Conservation (phyloP, 1,140 invertebrate genomes). For the Drosophila murphyi region DNA sequence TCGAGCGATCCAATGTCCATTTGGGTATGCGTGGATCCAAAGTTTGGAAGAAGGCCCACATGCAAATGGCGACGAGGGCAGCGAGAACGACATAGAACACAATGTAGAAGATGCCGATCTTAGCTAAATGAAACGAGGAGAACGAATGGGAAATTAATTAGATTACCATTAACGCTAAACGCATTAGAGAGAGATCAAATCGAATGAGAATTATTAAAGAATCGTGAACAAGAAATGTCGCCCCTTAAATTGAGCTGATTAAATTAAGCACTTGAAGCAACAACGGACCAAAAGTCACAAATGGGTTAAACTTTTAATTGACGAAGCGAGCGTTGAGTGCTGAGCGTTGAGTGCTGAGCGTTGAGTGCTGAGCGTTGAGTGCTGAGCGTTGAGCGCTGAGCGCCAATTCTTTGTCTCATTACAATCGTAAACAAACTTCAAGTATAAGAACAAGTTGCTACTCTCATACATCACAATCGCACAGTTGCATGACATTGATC, state of each 20-base stretch:
- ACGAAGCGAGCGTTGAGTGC: slow-evolving; percentile 2
- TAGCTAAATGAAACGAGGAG: slow-evolving; percentile 87
- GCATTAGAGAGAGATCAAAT: background rate
- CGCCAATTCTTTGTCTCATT: slow-evolving; percentile 21
- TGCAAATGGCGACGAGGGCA: slow-evolving; percentile 94
- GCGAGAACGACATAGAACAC: slow-evolving; percentile 95
- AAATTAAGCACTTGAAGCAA: slow-evolving; percentile 66
- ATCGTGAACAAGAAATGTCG: slow-evolving; percentile 25
- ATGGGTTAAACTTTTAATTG: slow-evolving; percentile 73
- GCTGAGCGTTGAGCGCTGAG: no score
- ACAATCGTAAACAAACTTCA: slow-evolving; percentile 44
- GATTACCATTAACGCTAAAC: slow-evolving; percentile 35
- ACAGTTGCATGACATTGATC: background rate
- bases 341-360: background rate
- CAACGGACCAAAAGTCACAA: slow-evolving; percentile 35
- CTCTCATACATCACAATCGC: background rate
- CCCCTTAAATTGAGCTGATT: slow-evolving; percentile 60
- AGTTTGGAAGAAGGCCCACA: slow-evolving; percentile 96
- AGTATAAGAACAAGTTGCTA: background rate
- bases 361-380: background rate
- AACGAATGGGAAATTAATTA: slow-evolving; percentile 27
- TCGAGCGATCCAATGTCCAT: slow-evolving; percentile 91
- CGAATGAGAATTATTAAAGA: slow-evolving; percentile 35
- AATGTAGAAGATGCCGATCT: slow-evolving; percentile 96
- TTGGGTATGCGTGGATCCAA: slow-evolving; percentile 94